Base-by-base conservation (phyloP, 2,888 invertebrate species). In the Tethea ocularis region DNA sequence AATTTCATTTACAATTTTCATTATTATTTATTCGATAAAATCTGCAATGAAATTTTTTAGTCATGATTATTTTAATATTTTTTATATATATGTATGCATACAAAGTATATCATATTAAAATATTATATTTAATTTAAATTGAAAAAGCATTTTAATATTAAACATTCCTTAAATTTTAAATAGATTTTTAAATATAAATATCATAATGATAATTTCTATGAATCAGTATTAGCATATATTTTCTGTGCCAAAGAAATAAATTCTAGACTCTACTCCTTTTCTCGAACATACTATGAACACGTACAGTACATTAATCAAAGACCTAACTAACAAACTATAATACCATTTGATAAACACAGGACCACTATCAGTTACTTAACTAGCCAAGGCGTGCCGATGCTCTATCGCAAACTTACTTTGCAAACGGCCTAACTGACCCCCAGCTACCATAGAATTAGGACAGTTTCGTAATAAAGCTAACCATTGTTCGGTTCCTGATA, bases 231-330 rank as follows among this genome's bases (percentile, higher is more conserved):
- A 2, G 7, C 2, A 7, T 13, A 2, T 33, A 38, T n/a, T 38
- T 10, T n/a, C n/a, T 15, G 20, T 20, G 41, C 7, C 41, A 41
- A 41, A 41, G 17, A 41, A 17, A 41, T 17, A 2, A 41, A 41
- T 17, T 6, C 17, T 2, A 15, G 15, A 41, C 41, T 17, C 41
- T 15, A 38, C n/a, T 38, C 38, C 15, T 41, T 17, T 41, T 41
- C n/a, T 41, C 2, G 10, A 20, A 46, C 46, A 20, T 68, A 60
- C 72, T 62, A 75, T 77, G 75, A 77, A 68, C 78, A 76, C 75
- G 73, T 77, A 70, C 58, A 67, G 66, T 68, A 69, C 68, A 75
- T 76, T 71, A 73, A 76, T 76, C 72, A 70, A 61, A 71, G 69
- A 72, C 67, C 64, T 72, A 65, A 60, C 65, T 68, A 57, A 64